Evolutionary conservation across 2,888 invertebrate species (phyloP), one percentile per base, ranked within the genome.

Genomic region (Penaeus monodon): DNA sequence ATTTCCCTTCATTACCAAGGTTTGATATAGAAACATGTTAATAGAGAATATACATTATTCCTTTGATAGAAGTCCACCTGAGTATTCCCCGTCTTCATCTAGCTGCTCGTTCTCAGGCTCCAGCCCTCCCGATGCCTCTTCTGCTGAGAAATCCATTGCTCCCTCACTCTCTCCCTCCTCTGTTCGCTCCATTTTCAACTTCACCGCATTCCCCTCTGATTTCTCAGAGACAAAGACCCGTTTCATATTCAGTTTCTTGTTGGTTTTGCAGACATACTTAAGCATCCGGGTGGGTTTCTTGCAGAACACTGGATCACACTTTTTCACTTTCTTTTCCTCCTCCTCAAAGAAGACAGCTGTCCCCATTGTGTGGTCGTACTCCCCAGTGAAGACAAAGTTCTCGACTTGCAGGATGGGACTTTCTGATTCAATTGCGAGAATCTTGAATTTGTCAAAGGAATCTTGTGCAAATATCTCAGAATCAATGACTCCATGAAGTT

Each of bases 221-320:
- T 86, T 89, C 66, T 89, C 89, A 10, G 89, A 80, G 10, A 89
- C 70, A 70, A 89, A 89, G 2, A 89, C 78, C 22, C 89, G 44
- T 65, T 86, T 89, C 89, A 89, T 89, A 17, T 49, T 80, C 17
- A 89, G 74, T 65, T 84, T 86, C 70, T 86, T 86, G 22, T 76
- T 84, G 14, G 89, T 89, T 17, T 78, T 84, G 76, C 81, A 86
- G 8, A 81, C 81, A 44, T 86, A 89, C 38, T 84, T 86, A 14
- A 89, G 70, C 84, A 86, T 89, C n/a, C 83, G 78, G 2, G 84
- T 38, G 10, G 89, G 89, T 49, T 83, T 84, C 63, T 89, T 86
- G 44, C 89, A 86, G 65, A 89, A 89, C 64, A 89, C 84, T 10
- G 89, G 86, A 68, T 89, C 89, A 65, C 86, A 81, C 38, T 89